Base-by-base conservation (phyloP, 1,140 invertebrate species). In the Rhopalosiphum maidis region DNA sequence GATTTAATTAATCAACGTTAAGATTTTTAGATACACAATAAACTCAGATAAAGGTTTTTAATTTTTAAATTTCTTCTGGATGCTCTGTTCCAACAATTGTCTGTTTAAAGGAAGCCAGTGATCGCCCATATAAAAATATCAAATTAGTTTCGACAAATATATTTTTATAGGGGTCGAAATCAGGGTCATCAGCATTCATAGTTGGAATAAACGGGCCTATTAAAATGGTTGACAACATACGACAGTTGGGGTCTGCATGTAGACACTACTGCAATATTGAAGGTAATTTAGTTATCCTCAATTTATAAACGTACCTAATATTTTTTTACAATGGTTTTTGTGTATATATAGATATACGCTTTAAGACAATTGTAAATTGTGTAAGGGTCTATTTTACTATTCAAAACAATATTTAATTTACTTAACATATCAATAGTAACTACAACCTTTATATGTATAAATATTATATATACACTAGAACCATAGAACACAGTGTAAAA, bases 151-250 rank as follows among this genome's bases (percentile, higher is more conserved):
- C 18, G 11, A 90, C 54, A 51, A 83, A 18, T 82, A 46, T n/a
- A 77, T 22, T 68, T 22, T 68, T 82, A 92, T 92, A 83, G 91
- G 91, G 91, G 91, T 92, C 91, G 91, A 92, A 92, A 92, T 92
- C 91, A 92, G 91, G 91, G 91, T 92, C 91, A 92, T 92, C 68
- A 85, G 25, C 46, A 51, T 85, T 83, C n/a, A 77, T 92, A 37
- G 46, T 46, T 92, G 51, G n/a, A 92, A 83, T 92, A 83, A 92
- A 82, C 77, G 91, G n/a, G 77, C 68, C 41, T 83, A 92, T 51
- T 83, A 92, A 89, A 92, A 77, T 35, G 25, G 90, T 82, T 92
- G 91, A 51, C 77, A 35, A 92, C 46, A 51, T 48, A 82, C 25
- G 51, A 48, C n/a, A 92, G 90, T 25, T 46, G 22, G 77, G 91